Base-by-base conservation (phyloP, 2,797 vertebrate genomes). In the Coendou prehensilis region DNA sequence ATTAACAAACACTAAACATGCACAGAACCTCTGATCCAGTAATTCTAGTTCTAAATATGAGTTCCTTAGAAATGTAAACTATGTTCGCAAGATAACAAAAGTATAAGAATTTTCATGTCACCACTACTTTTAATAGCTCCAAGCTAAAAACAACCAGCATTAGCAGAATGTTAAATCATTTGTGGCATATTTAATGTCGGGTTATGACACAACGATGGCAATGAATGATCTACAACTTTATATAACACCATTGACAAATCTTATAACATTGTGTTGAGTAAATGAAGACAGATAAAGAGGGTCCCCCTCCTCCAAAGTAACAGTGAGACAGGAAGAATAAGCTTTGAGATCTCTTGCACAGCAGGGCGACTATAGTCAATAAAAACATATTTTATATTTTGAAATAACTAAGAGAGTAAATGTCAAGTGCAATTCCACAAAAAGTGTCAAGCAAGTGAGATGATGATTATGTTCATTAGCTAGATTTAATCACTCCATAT, bases 11-110 rank as follows among this genome's bases (percentile, higher is more conserved):
- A 11, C 30, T 73, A 85, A 76, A 69, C 22, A 57, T 61, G 26
- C 2, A 28, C 18, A 37, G 50, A 33, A 0, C 50, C 9, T 89
- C 61, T 91, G 76, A 71, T 11, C 41, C 30, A 6, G 26, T 47
- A 67, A 87, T 89, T 93, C 45, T 93, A 54, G 64, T 80, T 41
- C 47, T 93, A 87, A 5, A 37, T 18, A 17, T 87, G 37, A 50
- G 57, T 94, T 92, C 30, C 86, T 84, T 1, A 84, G 52, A 88
- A 90, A 41, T 47, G 11, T 20, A 63, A 59, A 23, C 26, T 59
- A 3, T 79, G 15, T 78, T 96, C 15, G 86, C n/a, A 23, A 79
- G 52, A 56, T 37, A 71, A 47, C 28, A 22, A 45, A 45, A 33
- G 4, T 61, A 2, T 67, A 69, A 79, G 37, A 86, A 93, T 93